Evolutionary conservation across 2,797 vertebrate genomes (phyloP), one percentile per base, ranked within the genome.

Genomic region (Sparus aurata): DNA sequence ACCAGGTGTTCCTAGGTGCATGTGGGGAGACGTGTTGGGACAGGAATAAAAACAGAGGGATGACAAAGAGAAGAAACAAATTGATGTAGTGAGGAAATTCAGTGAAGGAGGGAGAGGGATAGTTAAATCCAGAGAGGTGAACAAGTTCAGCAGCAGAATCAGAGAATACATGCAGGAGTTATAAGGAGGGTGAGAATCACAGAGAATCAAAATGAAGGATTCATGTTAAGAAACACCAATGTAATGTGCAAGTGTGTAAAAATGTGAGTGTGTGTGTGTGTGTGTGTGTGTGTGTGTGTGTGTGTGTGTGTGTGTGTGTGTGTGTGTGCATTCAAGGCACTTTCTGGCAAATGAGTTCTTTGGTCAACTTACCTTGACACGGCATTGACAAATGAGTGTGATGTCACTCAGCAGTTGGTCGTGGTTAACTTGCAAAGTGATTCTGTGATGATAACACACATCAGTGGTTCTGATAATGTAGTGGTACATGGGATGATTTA

Each of bases 1-100:
- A 75, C 58, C 83, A 85, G 83, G 85, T 85, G 88, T 78, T 85
- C 30, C 50, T 45, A 49, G 60, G 58, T 74, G 71, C 25, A 75
- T 68, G 77, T 66, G 74, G 27, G 43, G 27, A 79, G 60, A 77
- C 80, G 63, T 85, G 89, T 84, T 45, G 46, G 64, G 73, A 82
- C 80, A 73, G 18, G 76, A 61, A 64, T 72, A 49, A 61, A 84
- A 59, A 54, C n/a, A 63, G 50, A 64, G 23, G 18, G 47, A 57
- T 27, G 52, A 47, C 55, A 54, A 53, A 69, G 57, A 67, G 41
- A 68, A 61, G 60, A 46, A 60, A 68, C n/a, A 71, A 30, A 43
- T 16, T 9, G 18, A 55, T 64, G 17, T 9, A 23, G 66, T 23
- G 5, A 59, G 41, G 25, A 41, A 47, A 74, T 70, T 76, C 10